Evolutionary conservation across 2,888 invertebrate species (phyloP).

Genomic region (Mycalesis mineus): DNA sequence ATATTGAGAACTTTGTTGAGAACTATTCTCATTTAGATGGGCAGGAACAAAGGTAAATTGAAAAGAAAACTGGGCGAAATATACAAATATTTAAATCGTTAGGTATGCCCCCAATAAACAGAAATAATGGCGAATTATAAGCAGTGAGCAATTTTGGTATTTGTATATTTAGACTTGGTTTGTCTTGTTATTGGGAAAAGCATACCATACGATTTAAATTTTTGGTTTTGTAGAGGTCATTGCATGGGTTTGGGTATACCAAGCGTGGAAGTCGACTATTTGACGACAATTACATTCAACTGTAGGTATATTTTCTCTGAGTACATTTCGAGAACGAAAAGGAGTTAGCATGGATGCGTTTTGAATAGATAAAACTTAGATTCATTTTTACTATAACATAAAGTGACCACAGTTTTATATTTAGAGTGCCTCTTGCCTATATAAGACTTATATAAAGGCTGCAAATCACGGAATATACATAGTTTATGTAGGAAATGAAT

Average conservation of each 20-base stretch:
- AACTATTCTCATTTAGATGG: neutral
- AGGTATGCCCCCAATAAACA: neutral
- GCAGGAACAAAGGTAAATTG: neutral
- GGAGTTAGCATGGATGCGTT: constrained; percentile 64
- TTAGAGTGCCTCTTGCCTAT: constrained; percentile 82
- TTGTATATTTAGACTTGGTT: too few species aligned
- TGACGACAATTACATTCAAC: constrained; percentile 33
- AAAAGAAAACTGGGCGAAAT: neutral
- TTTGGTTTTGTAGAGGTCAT: neutral
- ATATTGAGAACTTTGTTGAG: neutral
- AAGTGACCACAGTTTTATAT: constrained; percentile 80
- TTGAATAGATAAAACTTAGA: constrained; percentile 67
- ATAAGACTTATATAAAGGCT: constrained; percentile 80
- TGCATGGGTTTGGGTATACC: too few species aligned
- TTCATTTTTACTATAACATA: constrained; percentile 71
- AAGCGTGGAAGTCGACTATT: neutral
- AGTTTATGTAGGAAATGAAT: constrained; percentile 71
- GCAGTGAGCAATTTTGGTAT: too few species aligned
- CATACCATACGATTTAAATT: neutral
- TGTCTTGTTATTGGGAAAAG: too few species aligned
- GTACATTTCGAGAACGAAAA: constrained; percentile 63
- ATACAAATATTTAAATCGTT: neutral
- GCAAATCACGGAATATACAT: constrained; percentile 77
- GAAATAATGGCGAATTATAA: too few species aligned
- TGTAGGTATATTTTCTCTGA: constrained; percentile 48